These are phyloP conservation scores for Clinocottus analis DNA, from an alignment of 2,113 vertebrate species.

Conservation along the genomic window DNA sequence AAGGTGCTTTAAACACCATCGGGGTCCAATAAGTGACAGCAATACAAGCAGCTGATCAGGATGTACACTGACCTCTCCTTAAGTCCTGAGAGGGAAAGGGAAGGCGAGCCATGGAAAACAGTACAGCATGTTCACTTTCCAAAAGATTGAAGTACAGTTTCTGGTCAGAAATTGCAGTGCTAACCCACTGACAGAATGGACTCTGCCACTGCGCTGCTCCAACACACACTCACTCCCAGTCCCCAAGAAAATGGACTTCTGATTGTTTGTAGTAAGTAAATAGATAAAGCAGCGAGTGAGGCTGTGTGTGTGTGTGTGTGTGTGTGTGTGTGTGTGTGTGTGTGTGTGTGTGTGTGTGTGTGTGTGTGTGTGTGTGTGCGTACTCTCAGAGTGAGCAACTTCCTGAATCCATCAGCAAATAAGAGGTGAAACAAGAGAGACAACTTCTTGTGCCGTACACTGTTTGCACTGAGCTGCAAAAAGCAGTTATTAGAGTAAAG, in stretches of 20 bases:
- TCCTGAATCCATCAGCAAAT: conserved; percentile 71
- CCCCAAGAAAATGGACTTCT: conserved; percentile 27
- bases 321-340: conserved; percentile 9
- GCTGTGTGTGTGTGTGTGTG: conserved; percentile 1
- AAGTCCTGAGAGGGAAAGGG: conserved; percentile 1
- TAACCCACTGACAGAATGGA: not conserved
- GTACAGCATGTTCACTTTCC: not conserved
- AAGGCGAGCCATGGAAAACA: conserved; percentile 20
- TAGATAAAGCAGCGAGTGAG: conserved; percentile 31
- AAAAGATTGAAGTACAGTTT: conserved; percentile 4
- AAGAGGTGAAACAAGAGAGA: conserved; percentile 69
- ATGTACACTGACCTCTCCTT: conserved; percentile 17
- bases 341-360: no score
- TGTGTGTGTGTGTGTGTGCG: no score
- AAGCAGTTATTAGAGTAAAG: not conserved
- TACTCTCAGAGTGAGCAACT: conserved; percentile 40
- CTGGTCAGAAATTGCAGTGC: conserved; percentile 12
- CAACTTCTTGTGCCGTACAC: conserved; percentile 50
- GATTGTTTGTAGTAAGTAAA: conserved; percentile 58
- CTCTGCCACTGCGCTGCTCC: conserved; percentile 1
- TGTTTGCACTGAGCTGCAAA: conserved; percentile 56
- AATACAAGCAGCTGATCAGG: conserved; percentile 35
- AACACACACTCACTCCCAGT: conserved; percentile 20
- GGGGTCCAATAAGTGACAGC: conserved; percentile 4
- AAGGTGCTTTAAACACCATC: conserved; percentile 8